phyloP scores from a whole-genome alignment of 2,113 vertebrate genomes.

The Melierax canorus region DNA sequence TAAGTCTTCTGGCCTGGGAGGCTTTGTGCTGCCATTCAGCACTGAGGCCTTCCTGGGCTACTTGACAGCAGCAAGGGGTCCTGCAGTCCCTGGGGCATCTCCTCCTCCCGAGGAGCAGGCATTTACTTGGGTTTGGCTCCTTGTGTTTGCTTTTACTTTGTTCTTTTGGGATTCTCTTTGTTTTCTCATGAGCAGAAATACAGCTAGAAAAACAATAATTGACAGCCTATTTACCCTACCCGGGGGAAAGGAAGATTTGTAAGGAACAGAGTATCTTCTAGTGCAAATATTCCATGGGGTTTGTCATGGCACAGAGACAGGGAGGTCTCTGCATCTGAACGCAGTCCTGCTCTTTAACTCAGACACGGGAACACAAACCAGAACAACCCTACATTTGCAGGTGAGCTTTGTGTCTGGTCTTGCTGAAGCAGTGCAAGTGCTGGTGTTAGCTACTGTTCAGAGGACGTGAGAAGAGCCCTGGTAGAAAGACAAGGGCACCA shows the following conservation, averaged over 20 bases:
- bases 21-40: background rate
- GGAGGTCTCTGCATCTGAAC: background rate
- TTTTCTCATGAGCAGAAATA: background rate
- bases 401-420: background rate
- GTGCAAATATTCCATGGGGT: background rate
- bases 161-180: background rate
- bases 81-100: accelerated
- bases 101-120: background rate
- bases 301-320: background rate
- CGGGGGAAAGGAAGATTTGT: background rate
- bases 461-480: background rate
- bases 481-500: background rate
- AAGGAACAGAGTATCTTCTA: background rate
- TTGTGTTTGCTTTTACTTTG: background rate
- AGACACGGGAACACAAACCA: background rate
- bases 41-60: accelerated
- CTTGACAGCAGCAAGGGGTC: accelerated
- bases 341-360: background rate
- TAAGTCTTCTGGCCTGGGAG: background rate
- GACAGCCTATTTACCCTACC: background rate
- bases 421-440: background rate
- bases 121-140: accelerated
- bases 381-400: background rate
- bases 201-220: background rate
- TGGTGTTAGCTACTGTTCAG: background rate